Base-by-base conservation (phyloP, 2,888 invertebrate species). In the Dorcus hopei region DNA sequence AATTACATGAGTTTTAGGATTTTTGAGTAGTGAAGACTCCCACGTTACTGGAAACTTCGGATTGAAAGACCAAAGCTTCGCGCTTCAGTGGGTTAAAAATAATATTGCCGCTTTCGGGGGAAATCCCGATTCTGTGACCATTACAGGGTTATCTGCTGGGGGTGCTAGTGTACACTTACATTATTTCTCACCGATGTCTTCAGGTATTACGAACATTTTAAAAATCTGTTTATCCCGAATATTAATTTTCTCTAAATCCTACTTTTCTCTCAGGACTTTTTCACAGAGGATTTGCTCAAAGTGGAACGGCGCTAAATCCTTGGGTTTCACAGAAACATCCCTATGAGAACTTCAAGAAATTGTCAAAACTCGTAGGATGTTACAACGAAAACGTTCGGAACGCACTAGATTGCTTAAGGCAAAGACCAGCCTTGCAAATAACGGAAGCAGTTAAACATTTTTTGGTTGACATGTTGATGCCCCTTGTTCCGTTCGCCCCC, bases 251-350 rank as follows among this genome's bases (percentile, higher is more conserved):
- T 43, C 7, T 14, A 43, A 33, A 7, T 33, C 6, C 26, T 33
- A 7, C 7, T 33, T 19, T 83, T 61, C 84, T 85, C 9, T 79
- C 77, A 72, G 84, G 81, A 7, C 75, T 80, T 5, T 85, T 84
- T 68, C 71, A 79, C 62, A 75, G 81, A 39, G 89, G 87, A 9
- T 84, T 86, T 42, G 88, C 90, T 0, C 82, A 84, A 71, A 90
- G 91, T 68, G 91, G 91, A 0, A 82, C 85, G 1, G 84, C 87
- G 0, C 78, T 90, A 7, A 77, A 83, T 45, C 81, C 85, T 0
- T 80, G 79, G 79, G 72, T 84, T 0, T 77, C 85, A 49, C 77
- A 81, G 0, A 77, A 82, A 63, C 81, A 82, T 33, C 81, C 86
- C 0, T 77, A 80, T 0, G 81, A 83, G 60, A 87, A 88, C 60